Base-by-base conservation (phyloP, 2,888 invertebrate genomes). In the Ferrisia virgata region DNA sequence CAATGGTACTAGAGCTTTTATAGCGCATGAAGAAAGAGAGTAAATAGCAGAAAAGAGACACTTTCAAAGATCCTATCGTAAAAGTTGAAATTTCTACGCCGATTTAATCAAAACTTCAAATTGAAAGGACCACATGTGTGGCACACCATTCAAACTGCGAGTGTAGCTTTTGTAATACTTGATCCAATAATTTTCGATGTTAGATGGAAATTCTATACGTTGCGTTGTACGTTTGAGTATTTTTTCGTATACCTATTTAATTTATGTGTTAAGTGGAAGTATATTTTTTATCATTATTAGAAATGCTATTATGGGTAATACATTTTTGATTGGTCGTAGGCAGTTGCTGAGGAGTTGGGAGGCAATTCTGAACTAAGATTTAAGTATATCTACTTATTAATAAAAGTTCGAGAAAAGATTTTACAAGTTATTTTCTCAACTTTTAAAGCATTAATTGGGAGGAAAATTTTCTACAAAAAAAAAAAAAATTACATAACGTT, bases 51-150 rank as follows among this genome's bases (percentile, higher is more conserved):
- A 64, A 64, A 64, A 64, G 64, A 64, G 64, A 64, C 64, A 64
- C n/a, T 64, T 64, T 15, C 64, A 3, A 64, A 64, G 64, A 64
- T 64, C n/a, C n/a, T n/a, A 64, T 64, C 28, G 18, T 64, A 64
- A 64, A 64, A 64, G 64, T 64, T 64, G 25, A 64, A 64, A 64
- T 64, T 64, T 64, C 64, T 64, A 64, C 28, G 25, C 28, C 28
- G 64, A 64, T 64, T 64, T 64, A 64, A 64, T 64, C 64, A 64
- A 64, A 64, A 64, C 28, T 64, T 64, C 28, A 13, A 64, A 64
- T 28, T 64, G 31, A 28, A 64, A 64, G 64, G 31, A 64, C 28
- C 64, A 31, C 28, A 31, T 64, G 64, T 64, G 64, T 13, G 64
- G 64, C 64, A 64, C 64, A 64, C 58, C 58, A 64, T 64, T 64